Evolutionary conservation across 2,888 invertebrate species (phyloP).

Genomic region (Campoplex nolae): DNA sequence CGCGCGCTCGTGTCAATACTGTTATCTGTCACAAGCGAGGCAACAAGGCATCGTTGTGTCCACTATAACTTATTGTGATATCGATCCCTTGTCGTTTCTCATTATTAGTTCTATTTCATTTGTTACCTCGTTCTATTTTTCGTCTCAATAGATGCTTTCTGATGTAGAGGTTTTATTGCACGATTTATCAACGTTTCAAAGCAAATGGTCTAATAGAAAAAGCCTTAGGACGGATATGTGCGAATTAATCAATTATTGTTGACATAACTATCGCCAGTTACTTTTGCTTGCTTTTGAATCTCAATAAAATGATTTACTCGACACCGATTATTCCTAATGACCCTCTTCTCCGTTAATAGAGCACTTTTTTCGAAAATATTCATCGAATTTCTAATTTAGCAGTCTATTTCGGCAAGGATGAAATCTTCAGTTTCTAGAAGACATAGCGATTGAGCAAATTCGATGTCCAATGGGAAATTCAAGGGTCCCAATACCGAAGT

Average conservation of each 20-base stretch:
- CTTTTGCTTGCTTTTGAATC: not conserved
- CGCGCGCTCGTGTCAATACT: not conserved
- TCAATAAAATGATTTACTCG: not conserved
- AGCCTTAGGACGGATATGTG: not conserved
- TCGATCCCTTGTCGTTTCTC: conserved; percentile 1
- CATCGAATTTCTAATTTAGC: not conserved
- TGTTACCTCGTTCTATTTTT: not conserved
- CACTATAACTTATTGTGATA: not conserved
- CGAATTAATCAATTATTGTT: not conserved
- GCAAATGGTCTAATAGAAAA: not conserved
- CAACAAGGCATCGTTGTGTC: conserved; percentile 38
- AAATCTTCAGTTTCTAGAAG: conserved; percentile 4
- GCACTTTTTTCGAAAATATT: not conserved
- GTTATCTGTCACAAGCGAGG: conserved; percentile 10
- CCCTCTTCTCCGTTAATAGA: not conserved
- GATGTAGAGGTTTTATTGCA: conserved; percentile 1
- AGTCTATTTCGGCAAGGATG: conserved; percentile 36
- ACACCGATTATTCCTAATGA: not conserved
- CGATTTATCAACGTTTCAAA: conserved; percentile 30
- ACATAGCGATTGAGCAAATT: conserved; percentile 15
- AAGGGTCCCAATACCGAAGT: conserved; percentile 20
- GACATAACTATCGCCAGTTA: not conserved
- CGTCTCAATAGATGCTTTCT: not conserved
- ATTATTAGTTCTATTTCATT: not conserved
- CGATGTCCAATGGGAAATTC: conserved; percentile 10